Evolutionary conservation across 2,797 vertebrate genomes (phyloP), one percentile per base, ranked within the genome.

Genomic region (Leucoraja ocellata): DNA sequence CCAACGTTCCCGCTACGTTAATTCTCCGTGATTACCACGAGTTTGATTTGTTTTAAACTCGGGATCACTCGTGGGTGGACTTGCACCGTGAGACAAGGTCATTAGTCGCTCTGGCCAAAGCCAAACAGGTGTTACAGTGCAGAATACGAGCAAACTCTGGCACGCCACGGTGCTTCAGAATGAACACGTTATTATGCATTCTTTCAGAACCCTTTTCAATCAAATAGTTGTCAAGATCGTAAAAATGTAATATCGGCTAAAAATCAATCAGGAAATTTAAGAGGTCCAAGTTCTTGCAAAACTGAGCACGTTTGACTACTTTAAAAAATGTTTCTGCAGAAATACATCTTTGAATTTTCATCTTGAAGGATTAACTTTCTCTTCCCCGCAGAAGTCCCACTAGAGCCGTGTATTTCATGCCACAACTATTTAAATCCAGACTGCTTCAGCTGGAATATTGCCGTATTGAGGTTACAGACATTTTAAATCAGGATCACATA

Each of bases 401-500:
- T 39, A 54, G 68, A 68, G 28, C 10, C 46, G 18, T 91, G 96
- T 96, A 95, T 94, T 94, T 95, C 95, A 95, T 94, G 95, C 94
- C 96, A 94, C 94, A 93, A 94, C 95, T 94, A 95, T 95, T 96
- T 95, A 95, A 95, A 95, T 94, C 95, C 95, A 93, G 95, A 95
- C 95, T 95, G 95, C 94, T 96, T 95, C 96, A 96, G 96, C 96
- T 97, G 97, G 96, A 97, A 97, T 96, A 95, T 96, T 96, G 96
- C 96, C 96, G 95, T 94, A 95, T 95, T 96, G 96, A 97, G 96
- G 96, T 96, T 97, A 96, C 97, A 97, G 97, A 97, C 96, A 96
- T n/a, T n/a, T n/a, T 97, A 97, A 97, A 97, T 97, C 96, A 96
- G 96, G 97, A 96, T 97, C 97, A 97, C 96, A 97, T 97, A 97